These are phyloP conservation scores for Callyntrura guangdongensis DNA, from an alignment of 2,888 invertebrate genomes.

Conservation along the genomic window DNA sequence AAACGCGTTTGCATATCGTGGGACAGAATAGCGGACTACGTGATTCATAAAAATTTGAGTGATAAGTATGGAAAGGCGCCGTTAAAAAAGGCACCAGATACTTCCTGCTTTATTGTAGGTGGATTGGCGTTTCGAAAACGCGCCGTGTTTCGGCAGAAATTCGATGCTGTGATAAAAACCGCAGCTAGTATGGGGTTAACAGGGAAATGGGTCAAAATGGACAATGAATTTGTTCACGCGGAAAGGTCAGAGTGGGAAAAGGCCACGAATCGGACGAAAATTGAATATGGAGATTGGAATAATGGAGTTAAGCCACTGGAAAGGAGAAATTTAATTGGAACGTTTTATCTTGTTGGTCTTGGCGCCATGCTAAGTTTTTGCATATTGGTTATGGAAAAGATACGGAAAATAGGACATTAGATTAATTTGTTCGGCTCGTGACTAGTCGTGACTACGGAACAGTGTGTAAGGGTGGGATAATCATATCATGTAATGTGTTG, in stretches of 20 bases:
- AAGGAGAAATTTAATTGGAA: no score
- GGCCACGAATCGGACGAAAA: no score
- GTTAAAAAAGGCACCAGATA: slow-evolving; percentile 2
- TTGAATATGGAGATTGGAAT: no score
- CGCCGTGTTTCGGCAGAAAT: slow-evolving; percentile 47
- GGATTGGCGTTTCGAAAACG: slow-evolving; percentile 50
- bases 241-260: slow-evolving; percentile 24
- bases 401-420: no score
- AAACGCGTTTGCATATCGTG: slow-evolving; percentile 72
- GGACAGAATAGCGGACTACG: slow-evolving; percentile 56
- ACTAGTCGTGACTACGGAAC: no score
- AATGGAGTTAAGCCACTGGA: no score
- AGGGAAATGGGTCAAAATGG: slow-evolving; percentile 56
- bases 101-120: slow-evolving; percentile 19
- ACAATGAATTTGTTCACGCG: slow-evolving; percentile 32
- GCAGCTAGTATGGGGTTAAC: slow-evolving; percentile 49
- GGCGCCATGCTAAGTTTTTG: no score
- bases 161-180: slow-evolving; percentile 50
- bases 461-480: no score
- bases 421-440: no score
- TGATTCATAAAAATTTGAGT: slow-evolving; percentile 66
- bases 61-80: slow-evolving; percentile 63
- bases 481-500: no score
- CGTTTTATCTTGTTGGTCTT: no score
- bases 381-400: no score